Base-by-base conservation (phyloP, 2,888 invertebrate genomes). In the Epistrophe eligans region DNA sequence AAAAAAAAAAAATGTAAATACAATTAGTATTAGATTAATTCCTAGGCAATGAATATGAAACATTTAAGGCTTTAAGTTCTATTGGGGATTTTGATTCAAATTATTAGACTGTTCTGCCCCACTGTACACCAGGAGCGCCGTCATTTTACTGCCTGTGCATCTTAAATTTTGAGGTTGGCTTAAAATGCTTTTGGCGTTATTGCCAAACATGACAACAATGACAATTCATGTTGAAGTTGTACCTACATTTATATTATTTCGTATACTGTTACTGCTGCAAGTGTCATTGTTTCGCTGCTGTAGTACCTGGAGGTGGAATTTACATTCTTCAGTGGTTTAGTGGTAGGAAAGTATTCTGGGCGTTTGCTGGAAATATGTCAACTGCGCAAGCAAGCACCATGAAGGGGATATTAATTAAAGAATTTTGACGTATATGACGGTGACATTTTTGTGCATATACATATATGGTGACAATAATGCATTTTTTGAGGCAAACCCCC, bases 131-230 rank as follows among this genome's bases (percentile, higher is more conserved):
- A 9, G 7, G 0, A 9, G 8, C 9, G 9, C 5, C 24, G n/a
- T 55, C 52, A 13, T 55, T 40, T 52, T 55, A 70, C 40, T 28
- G n/a, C n/a, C 40, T 38, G 11, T 43, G 15, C 62, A 62, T 45
- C 28, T 4, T 19, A 45, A 32, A 35, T 35, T 24, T 28, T 15
- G 50, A 50, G 50, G 70, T 38, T 60, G 77, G 32, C 60, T 70
- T 62, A 38, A 77, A 77, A 77, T 77, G 77, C 70, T 77, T 60
- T 70, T 62, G 77, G 77, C 70, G 8, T 19, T 50, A 50, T 48
- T 70, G 43, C 60, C 40, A 43, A 62, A 77, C 43, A 70, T 67
- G 32, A 43, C 40, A 35, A 52, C 60, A 35, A 60, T 48, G 70
- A 50, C 32, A 32, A 40, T 60, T 50, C 32, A 40, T 70, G 24